Evolutionary conservation across 2,888 invertebrate genomes (phyloP), one percentile per base, ranked within the genome.

Genomic region (Cylindroiulus punctatus): DNA sequence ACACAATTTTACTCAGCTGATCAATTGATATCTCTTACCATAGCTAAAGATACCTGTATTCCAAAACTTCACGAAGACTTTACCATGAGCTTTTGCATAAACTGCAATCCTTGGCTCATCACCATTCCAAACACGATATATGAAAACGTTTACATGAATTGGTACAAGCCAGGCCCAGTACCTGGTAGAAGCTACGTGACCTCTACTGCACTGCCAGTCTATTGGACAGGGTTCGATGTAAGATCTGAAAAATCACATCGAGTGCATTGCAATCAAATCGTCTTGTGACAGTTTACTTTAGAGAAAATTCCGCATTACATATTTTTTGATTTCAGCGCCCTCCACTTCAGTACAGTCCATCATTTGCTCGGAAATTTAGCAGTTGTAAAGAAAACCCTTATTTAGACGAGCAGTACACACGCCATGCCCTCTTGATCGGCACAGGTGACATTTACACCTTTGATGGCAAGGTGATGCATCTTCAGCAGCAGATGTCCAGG

Each of bases 391-490:
- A 76, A 30, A 76, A 76, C 22, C 76, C 76, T 12, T 12, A 30
- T 30, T 30, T 26, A 26, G 76, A 76, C 7, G 76, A 76, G 14
- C 0, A 76, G 30, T 76, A 76, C 30, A 76, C 76, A 4, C 26
- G 76, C 1, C 30, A 76, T 14, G 76, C 76, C 30, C 76, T 76
- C 26, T 76, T 76, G 14, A 14, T 76, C 2, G 76, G 76, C 22
- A 76, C 76, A 10, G 76, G 76, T 10, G 76, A 76, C 76, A 76
- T 76, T 30, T 76, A 76, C 76, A 76, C 76, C 30, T 76, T 76
- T 30, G 76, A 76, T 14, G 76, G 76, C 0, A 76, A 76, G 1
- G 30, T 76, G 8, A 0, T 30, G 30, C 76, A 76, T 76, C 30
- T 76, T 12, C 76, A 76, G 14, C 10, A 30, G 30, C 0, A 30